Base-by-base conservation (phyloP, 2,888 invertebrate species). In the Morpho helenor region DNA sequence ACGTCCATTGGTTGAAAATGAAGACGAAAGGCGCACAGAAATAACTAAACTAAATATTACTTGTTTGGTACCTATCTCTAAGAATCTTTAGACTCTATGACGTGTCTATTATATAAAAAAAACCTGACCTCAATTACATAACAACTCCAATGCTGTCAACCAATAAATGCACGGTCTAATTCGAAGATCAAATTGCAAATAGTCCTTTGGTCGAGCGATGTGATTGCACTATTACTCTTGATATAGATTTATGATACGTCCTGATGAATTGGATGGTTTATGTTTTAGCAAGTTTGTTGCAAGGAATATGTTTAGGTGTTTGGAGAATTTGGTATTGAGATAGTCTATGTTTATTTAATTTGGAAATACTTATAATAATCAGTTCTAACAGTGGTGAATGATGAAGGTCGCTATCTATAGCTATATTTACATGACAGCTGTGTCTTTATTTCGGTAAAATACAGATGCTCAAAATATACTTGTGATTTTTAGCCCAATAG, bases 161-260 rank as follows among this genome's bases (percentile, higher is more conserved):
- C 72, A 67, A 75, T 75, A 73, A 73, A 74, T 70, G 64, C 64
- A 62, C 57, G 59, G 48, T 61, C 56, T 55, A 52, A 52, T 63
- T 56, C 61, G 61, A 61, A 60, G 71, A 77, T 68, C 67, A 74
- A 79, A 79, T 82, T 80, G 86, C 86, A 78, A 82, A 82, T 77
- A 74, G 75, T 74, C 71, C 73, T 81, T 84, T 82, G 77, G 80
- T 76, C 81, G 69, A 84, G 87, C 87, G 80, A 78, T 72, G 82
- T 86, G 84, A 87, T 87, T 82, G 83, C 80, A 82, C 75, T 76
- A 78, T 81, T 76, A 70, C 66, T 73, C 76, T 80, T 87, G 76
- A 89, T 89, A 74, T 77, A 79, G 81, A 90, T 90, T 89, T 70
- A 70, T 69, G 64, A 59, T 63, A 60, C 57, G 53, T 63, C 61